A percentile compares a stretch with the other conserved stretches of the same genome.
Conservation (phyloP, 2,797 vertebrate genomes). For the Linurgus olivaceus region DNA sequence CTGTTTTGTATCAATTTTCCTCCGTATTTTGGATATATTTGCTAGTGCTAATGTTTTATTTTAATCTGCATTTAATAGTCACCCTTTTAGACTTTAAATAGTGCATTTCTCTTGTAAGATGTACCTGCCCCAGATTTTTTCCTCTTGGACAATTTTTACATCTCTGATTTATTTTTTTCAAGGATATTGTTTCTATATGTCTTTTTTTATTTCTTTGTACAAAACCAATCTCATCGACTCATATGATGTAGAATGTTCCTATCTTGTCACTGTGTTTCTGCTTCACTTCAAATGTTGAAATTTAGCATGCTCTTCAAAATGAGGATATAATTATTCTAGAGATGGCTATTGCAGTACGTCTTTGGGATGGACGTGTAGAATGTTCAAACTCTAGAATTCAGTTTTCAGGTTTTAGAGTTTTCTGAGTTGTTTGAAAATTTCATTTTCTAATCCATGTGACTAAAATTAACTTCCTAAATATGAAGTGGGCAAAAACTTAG, state of each 20-base stretch:
- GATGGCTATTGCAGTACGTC: not conserved
- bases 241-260: not conserved
- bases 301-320: not conserved
- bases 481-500: not conserved
- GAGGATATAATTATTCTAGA: not conserved
- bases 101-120: not conserved
- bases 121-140: not conserved
- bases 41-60: not conserved
- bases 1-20: not conserved
- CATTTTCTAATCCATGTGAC: not conserved
- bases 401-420: not conserved
- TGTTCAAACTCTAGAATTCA: not conserved
- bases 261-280: not conserved
- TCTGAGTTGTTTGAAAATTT: not conserved
- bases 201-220: not conserved
- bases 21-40: not conserved
- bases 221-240: not conserved
- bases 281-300: not conserved
- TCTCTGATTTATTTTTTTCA: not conserved
- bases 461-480: not conserved
- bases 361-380: not conserved
- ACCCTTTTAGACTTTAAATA: not conserved
- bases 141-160: not conserved
- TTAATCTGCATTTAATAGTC: not conserved
- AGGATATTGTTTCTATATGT: not conserved